Evolutionary conservation across 1,140 invertebrate genomes (phyloP), one percentile per base, ranked within the genome.

Genomic region (Neelides sp.): DNA sequence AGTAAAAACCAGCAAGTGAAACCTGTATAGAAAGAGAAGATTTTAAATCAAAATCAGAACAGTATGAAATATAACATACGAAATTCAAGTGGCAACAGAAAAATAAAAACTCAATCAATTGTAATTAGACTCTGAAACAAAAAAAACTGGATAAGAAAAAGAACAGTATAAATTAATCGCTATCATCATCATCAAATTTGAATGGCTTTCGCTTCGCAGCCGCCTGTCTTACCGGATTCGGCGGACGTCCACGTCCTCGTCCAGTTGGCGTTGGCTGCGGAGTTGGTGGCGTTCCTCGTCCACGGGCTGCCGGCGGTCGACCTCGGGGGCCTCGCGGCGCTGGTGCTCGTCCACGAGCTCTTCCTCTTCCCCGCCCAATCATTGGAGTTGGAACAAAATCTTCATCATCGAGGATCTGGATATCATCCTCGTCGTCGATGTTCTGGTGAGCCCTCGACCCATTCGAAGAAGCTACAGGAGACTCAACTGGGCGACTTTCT

Each of bases 341-440:
- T 36, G 10, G n/a, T n/a, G n/a, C n/a, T n/a, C n/a, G n/a, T n/a
- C 59, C 55, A 41, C 61, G 44, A 3, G 61, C 60, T 35, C 62
- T 37, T 2, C 61, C 61, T 20, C 59, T 30, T 13, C 62, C 59
- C 28, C 56, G 57, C 12, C 47, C 46, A 28, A 46, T 45, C 23
- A 37, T 47, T 40, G 42, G 12, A 12, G 20, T 19, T 3, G 12
- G 42, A 32, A 24, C 15, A 22, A 17, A 15, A 36, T 36, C 26
- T 13, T 45, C 41, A 50, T 56, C 37, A 24, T 28, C 52, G 23
- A 52, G 50, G 15, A 32, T 57, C 50, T 48, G 59, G 51, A 28
- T 48, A 60, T 34, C 62, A 17, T 48, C 64, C 53, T 52, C 62
- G 53, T 52, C 52, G 36, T 44, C 49, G 20, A 22, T 5, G 12